These are phyloP conservation scores for Parauchenoglanis ngamensis DNA, from an alignment of 2,797 vertebrate species.

Conservation along the genomic window DNA sequence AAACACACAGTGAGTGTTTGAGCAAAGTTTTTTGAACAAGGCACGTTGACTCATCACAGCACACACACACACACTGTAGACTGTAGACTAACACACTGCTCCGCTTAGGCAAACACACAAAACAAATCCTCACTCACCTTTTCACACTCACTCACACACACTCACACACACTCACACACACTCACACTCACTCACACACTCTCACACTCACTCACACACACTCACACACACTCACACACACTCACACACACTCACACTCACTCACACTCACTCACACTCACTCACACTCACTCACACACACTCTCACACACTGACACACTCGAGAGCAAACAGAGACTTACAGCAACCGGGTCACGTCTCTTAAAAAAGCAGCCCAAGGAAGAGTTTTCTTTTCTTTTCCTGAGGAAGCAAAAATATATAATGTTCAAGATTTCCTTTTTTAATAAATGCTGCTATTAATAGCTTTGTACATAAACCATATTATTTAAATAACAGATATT, in stretches of 20 bases:
- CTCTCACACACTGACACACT: background rate
- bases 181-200: background rate
- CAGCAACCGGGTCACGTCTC: background rate
- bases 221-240: background rate
- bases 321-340: background rate
- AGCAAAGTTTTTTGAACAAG: background rate
- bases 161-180: background rate
- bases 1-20: background rate
- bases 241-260: background rate
- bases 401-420: background rate
- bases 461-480: background rate
- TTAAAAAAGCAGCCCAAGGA: background rate
- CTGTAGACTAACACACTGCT: background rate
- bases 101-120: background rate
- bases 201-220: background rate
- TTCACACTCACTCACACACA: background rate
- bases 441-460: background rate
- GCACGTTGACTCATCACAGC: background rate
- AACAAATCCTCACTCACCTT: background rate
- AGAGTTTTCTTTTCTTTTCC: background rate
- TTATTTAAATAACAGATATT: background rate
- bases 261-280: too few species aligned
- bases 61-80: slow-evolving; percentile 5
- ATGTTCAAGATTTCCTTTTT: background rate
- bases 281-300: background rate